Evolutionary conservation across 2,888 invertebrate genomes (phyloP), one percentile per base, ranked within the genome.

Genomic region (Lepidochitona cinerea): DNA sequence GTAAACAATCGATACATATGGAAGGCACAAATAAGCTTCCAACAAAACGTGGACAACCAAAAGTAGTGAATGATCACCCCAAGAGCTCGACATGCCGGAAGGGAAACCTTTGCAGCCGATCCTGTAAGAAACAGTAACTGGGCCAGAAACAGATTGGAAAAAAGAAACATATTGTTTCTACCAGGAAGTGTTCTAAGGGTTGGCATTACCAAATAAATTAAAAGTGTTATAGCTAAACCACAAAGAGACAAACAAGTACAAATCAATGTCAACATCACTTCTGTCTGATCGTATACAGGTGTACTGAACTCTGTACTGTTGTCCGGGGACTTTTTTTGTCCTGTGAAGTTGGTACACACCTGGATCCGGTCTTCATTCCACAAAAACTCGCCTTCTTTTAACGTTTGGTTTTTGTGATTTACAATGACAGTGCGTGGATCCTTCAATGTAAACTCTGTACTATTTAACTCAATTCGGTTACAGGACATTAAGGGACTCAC

Each of bases 1-100:
- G 66, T 66, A 66, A 66, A 66, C 26, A 37, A 36, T 9, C 66
- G 66, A 37, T 23, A 66, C 66, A 66, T 66, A 35, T 66, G 66
- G 26, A 35, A 36, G 18, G 66, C 66, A 66, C 66, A 66, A 26
- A 66, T 14, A 1, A n/a, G 12, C 37, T 66, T 66, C 66, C 66
- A 66, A 37, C 66, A 35, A 26, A 66, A 66, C 4, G 37, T 23
- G 35, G 37, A 14, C 66, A 66, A n/a, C 66, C 66, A 66, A 26
- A 66, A 66, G 26, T 66, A 66, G 37, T 66, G 66, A 18, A 66
- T 66, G 37, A 66, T 7, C 14, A 66, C 26, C 23, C 37, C 66
- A 14, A 66, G 37, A 23, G 66, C 37, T n/a, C n/a, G 35, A 37
- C 66, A 66, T 36, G 12, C 66, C 3, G 37, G 37, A 18, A 1